Evolutionary conservation across 2,888 invertebrate genomes (phyloP).

Genomic region (Ariolimax columbianus): DNA sequence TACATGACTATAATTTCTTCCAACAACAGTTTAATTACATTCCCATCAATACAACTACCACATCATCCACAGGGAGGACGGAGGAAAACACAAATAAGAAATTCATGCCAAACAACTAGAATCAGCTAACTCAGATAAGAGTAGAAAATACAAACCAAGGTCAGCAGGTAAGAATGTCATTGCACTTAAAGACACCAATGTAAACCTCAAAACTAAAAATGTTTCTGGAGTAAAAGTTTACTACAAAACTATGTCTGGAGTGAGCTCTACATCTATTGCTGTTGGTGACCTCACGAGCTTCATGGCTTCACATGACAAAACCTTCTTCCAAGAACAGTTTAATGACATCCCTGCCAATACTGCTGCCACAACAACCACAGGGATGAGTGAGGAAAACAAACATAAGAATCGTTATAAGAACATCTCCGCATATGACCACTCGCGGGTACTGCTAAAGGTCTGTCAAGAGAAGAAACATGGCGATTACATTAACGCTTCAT

Average conservation of each 20-base stretch:
- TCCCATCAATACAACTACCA: too few relatives aligned
- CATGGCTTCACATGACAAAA: neutral
- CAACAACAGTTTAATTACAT: too few relatives aligned
- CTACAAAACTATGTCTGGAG: too few relatives aligned
- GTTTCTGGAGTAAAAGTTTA: too few relatives aligned
- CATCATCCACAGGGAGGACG: too few relatives aligned
- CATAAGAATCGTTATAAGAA: constrained; percentile 23
- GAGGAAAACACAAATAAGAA: too few relatives aligned
- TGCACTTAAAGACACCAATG: too few relatives aligned
- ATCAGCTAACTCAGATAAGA: neutral
- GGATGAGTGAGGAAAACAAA: constrained; percentile 1
- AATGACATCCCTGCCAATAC: neutral
- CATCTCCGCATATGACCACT: constrained; percentile 10
- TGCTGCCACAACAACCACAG: neutral
- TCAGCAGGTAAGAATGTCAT: too few relatives aligned
- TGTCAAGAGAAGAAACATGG: neutral
- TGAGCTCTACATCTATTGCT: too few relatives aligned
- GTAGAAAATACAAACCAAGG: neutral
- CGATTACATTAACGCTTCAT: constrained; percentile 10
- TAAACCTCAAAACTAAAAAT: too few relatives aligned
- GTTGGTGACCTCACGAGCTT: too few relatives aligned
- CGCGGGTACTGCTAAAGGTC: neutral
- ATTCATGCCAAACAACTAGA: neutral
- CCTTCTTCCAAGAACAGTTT: constrained; percentile 17
- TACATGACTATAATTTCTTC: too few relatives aligned